phyloP scores from a whole-genome alignment of 2,888 invertebrate species.

The Aleiodes testaceus region DNA sequence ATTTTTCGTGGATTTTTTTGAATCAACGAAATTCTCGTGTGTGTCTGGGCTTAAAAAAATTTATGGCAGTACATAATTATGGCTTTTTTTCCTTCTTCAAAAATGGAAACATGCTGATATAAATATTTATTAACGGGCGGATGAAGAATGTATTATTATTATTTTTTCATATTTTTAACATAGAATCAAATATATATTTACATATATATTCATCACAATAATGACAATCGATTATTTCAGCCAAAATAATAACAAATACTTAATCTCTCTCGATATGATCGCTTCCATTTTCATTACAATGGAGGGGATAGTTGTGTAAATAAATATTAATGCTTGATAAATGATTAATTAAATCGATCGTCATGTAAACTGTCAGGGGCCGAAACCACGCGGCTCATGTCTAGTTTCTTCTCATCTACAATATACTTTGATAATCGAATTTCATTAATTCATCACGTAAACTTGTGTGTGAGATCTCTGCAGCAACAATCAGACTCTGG shows the following conservation, averaged over 20 bases:
- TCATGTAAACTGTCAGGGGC: slow-evolving; percentile 11
- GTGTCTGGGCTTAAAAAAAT: slow-evolving; percentile 6
- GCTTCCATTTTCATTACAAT: too few relatives aligned
- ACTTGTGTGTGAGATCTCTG: too few relatives aligned
- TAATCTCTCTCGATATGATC: neutral
- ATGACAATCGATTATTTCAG: neutral
- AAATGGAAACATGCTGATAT: neutral
- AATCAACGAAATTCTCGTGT: neutral
- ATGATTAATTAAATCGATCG: neutral
- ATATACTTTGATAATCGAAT: neutral
- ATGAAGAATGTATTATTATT: slow-evolving; percentile 10
- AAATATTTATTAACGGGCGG: slow-evolving; percentile 19
- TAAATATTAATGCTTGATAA: too few relatives aligned
- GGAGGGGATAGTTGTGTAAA: too few relatives aligned
- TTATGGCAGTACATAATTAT: neutral
- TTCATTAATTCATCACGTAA: neutral
- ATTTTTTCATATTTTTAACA: neutral
- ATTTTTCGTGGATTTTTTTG: too few relatives aligned
- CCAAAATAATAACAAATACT: neutral
- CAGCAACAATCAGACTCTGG: too few relatives aligned
- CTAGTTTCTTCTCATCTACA: neutral
- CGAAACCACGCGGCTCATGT: slow-evolving; percentile 14
- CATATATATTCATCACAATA: slow-evolving; percentile 17
- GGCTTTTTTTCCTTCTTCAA: neutral
- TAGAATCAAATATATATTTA: slow-evolving; percentile 15